A percentile compares a stretch with the other conserved stretches of the same genome.
Evolutionary conservation across 2,113 vertebrate genomes (phyloP).

Genomic region (Gopherus evgoodei): DNA sequence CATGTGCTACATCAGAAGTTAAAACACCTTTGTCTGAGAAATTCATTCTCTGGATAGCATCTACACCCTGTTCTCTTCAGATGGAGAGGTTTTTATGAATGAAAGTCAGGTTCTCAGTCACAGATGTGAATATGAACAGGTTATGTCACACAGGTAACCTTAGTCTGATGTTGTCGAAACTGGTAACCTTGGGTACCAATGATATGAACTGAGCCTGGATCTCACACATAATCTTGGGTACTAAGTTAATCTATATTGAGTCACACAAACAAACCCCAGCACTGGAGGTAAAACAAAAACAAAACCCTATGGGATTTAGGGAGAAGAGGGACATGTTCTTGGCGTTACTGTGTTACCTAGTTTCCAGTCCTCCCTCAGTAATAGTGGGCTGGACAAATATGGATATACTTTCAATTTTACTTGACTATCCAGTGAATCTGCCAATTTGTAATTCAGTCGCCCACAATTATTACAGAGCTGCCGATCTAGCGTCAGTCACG

Average conservation of each 20-base stretch:
- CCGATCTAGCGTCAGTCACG: background rate
- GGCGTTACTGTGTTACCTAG: rapidly evolving
- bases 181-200: slow-evolving; percentile 46
- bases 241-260: slow-evolving; percentile 1
- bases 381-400: background rate
- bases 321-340: background rate
- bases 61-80: slow-evolving; percentile 50
- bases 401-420: too few species aligned
- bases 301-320: rapidly evolving
- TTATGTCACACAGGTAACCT: slow-evolving; percentile 18
- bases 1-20: background rate
- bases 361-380: rapidly evolving
- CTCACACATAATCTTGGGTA: background rate
- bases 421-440: background rate
- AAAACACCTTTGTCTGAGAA: background rate
- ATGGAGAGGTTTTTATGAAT: slow-evolving; percentile 30
- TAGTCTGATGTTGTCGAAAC: slow-evolving; percentile 26
- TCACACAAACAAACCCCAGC: background rate
- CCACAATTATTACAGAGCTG: background rate
- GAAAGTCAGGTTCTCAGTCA: background rate
- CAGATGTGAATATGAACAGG: slow-evolving; percentile 47
- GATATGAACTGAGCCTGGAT: slow-evolving; percentile 19
- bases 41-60: background rate
- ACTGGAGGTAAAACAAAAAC: background rate
- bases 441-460: background rate